phyloP scores from a whole-genome alignment of 2,888 invertebrate genomes.

The Caenorhabditis doughertyi region DNA sequence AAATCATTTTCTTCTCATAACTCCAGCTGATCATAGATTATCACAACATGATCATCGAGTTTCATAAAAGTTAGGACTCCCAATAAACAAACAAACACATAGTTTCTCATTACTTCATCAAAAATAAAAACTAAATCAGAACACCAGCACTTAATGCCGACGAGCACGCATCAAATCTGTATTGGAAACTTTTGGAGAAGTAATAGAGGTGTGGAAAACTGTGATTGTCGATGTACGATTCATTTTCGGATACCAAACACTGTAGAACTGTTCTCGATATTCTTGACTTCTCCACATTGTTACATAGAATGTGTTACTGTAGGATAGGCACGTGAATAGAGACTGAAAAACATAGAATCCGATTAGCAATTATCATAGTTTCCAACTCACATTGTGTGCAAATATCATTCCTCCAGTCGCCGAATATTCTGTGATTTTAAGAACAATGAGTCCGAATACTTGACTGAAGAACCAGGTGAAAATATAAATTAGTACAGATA shows the following conservation, averaged over 20 bases:
- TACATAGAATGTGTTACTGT: slow-evolving; percentile 17
- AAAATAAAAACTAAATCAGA: too few species aligned
- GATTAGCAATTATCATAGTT: neutral
- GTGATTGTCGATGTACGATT: neutral
- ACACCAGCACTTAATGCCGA: too few species aligned
- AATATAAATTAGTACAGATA: neutral
- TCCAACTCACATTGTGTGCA: slow-evolving; percentile 8
- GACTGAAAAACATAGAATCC: too few species aligned
- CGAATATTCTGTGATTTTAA: neutral
- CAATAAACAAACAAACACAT: too few species aligned
- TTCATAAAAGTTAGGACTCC: neutral
- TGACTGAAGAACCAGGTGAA: slow-evolving; percentile 30
- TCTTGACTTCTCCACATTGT: slow-evolving; percentile 11
- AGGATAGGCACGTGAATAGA: neutral
- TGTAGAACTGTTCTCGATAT: slow-evolving; percentile 18
- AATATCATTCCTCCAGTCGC: slow-evolving; percentile 1
- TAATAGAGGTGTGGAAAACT: neutral
- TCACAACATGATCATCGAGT: neutral
- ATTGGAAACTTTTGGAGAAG: neutral
- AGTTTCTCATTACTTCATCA: too few species aligned
- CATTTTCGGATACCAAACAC: neutral
- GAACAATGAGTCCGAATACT: slow-evolving; percentile 4
- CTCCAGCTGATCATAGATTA: neutral
- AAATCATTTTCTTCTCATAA: neutral
- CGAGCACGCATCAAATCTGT: neutral